These are phyloP conservation scores for Aptenodytes forsteri DNA, from an alignment of 2,113 vertebrate species.

Conservation along the genomic window DNA sequence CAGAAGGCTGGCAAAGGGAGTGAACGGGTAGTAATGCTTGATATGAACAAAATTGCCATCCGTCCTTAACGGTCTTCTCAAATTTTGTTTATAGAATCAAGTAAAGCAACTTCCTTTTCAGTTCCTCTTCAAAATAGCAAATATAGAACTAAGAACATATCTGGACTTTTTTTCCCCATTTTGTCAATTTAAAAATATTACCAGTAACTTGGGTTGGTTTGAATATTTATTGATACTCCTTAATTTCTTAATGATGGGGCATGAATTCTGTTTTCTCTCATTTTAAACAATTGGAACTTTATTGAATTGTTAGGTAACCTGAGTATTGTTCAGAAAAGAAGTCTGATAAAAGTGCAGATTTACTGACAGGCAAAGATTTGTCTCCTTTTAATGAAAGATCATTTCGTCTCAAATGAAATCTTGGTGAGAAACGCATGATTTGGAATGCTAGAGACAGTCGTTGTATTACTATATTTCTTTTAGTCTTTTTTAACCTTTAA, in stretches of 20 bases:
- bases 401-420: background rate
- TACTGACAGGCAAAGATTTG: background rate
- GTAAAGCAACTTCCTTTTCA: background rate
- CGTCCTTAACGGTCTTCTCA: background rate
- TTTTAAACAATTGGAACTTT: background rate
- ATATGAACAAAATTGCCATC: background rate
- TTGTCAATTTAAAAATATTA: background rate
- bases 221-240: background rate
- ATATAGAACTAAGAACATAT: background rate
- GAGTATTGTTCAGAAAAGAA: background rate
- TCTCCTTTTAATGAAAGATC: background rate
- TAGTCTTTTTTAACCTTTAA: background rate
- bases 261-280: background rate
- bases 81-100: background rate
- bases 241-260: background rate
- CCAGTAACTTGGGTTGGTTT: background rate
- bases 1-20: background rate
- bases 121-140: background rate
- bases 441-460: background rate
- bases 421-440: background rate
- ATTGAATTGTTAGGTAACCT: background rate
- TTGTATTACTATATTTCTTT: background rate
- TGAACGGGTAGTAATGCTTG: fast-evolving
- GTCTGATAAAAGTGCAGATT: background rate
- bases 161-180: background rate